Conservation (phyloP, 2,113 vertebrate species). For the Centrocercus urophasianus region DNA sequence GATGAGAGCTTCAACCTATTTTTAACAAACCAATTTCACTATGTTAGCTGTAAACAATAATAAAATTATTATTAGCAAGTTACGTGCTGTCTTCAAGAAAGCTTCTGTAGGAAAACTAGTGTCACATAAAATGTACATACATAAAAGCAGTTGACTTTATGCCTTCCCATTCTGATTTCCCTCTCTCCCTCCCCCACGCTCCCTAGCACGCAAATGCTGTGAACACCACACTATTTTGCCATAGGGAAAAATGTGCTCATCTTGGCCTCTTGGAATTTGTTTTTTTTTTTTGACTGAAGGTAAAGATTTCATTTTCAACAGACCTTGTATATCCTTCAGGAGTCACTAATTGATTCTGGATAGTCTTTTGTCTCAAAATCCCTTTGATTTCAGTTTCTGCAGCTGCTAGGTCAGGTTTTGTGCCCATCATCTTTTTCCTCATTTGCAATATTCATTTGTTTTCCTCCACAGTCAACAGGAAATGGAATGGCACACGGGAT, state of each 20-base stretch:
- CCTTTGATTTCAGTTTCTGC: neutral
- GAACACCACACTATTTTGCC: neutral
- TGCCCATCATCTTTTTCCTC: no score
- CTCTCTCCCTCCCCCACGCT: neutral
- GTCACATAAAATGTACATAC: neutral
- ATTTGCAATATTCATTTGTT: neutral
- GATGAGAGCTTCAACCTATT: neutral
- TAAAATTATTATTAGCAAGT: neutral
- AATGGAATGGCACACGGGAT: accelerated
- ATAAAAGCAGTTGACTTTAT: neutral
- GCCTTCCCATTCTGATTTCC: neutral
- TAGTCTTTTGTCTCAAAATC: neutral
- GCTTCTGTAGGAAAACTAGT: neutral
- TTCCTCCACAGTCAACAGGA: neutral
- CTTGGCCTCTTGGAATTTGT: neutral
- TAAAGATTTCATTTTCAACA: neutral
- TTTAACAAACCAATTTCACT: neutral
- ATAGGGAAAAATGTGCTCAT: neutral
- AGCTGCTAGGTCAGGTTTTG: neutral
- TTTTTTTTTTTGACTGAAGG: neutral
- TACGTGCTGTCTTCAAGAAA: neutral
- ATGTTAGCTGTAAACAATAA: neutral
- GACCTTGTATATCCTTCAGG: neutral
- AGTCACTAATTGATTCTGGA: neutral
- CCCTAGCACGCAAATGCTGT: neutral